Base-by-base conservation (phyloP, 2,113 vertebrate genomes). In the Oreochromis tanganicae region DNA sequence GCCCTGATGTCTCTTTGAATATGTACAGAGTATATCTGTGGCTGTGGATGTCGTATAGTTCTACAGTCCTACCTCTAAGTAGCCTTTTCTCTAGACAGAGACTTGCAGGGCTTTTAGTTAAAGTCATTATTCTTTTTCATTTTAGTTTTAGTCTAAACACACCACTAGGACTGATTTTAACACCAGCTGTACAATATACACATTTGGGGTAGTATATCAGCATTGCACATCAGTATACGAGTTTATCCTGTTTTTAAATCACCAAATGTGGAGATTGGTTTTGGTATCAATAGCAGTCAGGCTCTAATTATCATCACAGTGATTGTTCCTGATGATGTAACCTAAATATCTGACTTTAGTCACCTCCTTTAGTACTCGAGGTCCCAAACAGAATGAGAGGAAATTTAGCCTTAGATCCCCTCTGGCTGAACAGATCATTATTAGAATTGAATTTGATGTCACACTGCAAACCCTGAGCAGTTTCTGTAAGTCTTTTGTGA, bases 61-160 rank as follows among this genome's bases (percentile, higher is more conserved):
- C 6, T 32, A n/a, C 5, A 82, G 6, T 57, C 96, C 79, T 97
- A 99, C 98, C 98, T 98, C 97, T 92, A 98, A 90, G 68, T 98
- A 99, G 98, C 97, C 85, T 99, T 98, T 93, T 99, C 98, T 6
- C 98, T 95, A 59, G 98, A 99, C 82, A 99, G 98, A 0, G 98
- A 98, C 91, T 99, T 99, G 93, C 98, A 7, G 12, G 12, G 21
- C 2, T 21, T 71, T 43, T 21, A 43, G 66, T 43, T 71, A 78
- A 78, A 52, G 27, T 52, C 46, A n/a, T 78, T 32, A 32, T 78
- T 19, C 21, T 73, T 46, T 73, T 73, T 73, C 68, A 46, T 73
- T 73, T 46, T 73, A 27, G 41, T 9, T 46, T 27, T 46, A 46
- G 38, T 7, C 38, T 73, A 17, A 73, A 17, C 46, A 43, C 68